Percentiles rank a stretch among this genome's conserved stretches.
Conservation (phyloP, 2,113 vertebrate genomes). For the Nothocercus julius region DNA sequence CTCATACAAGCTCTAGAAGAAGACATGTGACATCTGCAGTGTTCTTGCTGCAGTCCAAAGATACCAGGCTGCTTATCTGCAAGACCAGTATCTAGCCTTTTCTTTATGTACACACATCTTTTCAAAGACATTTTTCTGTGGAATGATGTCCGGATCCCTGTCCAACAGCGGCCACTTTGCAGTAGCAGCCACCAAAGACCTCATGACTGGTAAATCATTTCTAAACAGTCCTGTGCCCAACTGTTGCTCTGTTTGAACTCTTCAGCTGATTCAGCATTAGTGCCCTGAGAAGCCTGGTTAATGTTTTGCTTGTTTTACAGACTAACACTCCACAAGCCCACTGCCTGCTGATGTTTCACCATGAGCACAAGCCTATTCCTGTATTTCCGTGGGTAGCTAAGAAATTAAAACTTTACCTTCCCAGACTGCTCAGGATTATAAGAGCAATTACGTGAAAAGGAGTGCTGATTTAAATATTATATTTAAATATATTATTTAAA, state of each 20-base stretch:
- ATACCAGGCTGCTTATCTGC: background rate
- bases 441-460: background rate
- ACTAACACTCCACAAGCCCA: background rate
- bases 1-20: accelerated
- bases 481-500: background rate
- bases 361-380: background rate
- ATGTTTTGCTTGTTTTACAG: slow-evolving; percentile 50
- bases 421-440: background rate
- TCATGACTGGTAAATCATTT: background rate
- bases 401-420: background rate
- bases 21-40: background rate
- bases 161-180: background rate
- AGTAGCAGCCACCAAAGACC: background rate
- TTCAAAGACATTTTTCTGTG: background rate
- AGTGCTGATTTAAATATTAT: background rate
- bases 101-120: background rate
- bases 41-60: background rate
- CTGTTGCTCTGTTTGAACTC: background rate
- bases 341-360: background rate
- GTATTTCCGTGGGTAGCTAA: background rate
- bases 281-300: slow-evolving; percentile 15
- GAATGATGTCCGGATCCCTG: background rate
- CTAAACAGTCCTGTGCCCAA: background rate
- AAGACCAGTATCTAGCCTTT: background rate
- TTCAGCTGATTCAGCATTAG: slow-evolving; percentile 32